Evolutionary conservation across 2,113 vertebrate species (phyloP).

Genomic region (Casuarius casuarius): DNA sequence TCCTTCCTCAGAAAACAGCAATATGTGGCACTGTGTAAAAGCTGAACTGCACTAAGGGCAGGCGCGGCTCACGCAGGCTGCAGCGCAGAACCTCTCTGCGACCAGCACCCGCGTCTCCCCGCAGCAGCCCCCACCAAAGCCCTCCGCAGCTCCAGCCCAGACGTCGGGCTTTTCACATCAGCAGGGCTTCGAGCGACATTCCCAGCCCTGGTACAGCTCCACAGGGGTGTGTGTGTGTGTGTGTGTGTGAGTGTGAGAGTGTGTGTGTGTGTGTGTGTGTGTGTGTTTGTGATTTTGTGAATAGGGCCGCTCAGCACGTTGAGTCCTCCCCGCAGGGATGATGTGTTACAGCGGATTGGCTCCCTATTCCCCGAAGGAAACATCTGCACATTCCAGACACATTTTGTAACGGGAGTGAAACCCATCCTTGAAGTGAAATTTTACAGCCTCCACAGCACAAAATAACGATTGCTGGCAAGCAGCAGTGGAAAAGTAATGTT

Average conservation of each 20-base stretch:
- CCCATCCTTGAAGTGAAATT: conserved; percentile 76
- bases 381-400: conserved; percentile 98
- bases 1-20: background rate
- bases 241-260: too few species aligned
- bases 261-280: background rate
- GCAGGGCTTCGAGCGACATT: background rate
- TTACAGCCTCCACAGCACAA: conserved; percentile 75
- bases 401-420: conserved; percentile 88
- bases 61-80: background rate
- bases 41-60: background rate
- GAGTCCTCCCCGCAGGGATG: conserved; percentile 50
- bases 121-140: background rate
- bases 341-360: conserved; percentile 67
- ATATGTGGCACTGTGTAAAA: background rate
- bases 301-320: conserved; percentile 30
- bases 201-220: background rate
- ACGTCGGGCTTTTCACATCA: rapidly evolving
- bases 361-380: conserved; percentile 87
- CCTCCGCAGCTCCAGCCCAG: background rate
- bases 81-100: background rate
- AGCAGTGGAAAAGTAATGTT: conserved; percentile 79
- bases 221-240: background rate
- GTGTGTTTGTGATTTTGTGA: conserved; percentile 74
- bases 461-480: conserved; percentile 70
- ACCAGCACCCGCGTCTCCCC: background rate